Percentiles rank a stretch among this genome's conserved stretches.
phyloP scores from a whole-genome alignment of 2,113 vertebrate species.

The Varanus salvator region DNA sequence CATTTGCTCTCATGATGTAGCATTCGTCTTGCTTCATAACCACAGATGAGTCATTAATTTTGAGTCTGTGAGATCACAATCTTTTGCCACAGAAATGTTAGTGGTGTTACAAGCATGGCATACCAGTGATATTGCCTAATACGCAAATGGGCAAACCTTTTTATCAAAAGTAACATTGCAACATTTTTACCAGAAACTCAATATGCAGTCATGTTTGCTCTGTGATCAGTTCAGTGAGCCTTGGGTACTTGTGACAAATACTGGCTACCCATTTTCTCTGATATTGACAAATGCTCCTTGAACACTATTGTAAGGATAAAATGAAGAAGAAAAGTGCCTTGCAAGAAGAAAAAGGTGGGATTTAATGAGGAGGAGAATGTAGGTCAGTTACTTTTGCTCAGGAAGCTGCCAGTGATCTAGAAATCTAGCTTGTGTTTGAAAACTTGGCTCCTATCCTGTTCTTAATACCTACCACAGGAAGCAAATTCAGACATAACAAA shows the following conservation, averaged over 20 bases:
- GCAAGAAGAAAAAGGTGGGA: no score
- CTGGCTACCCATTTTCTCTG: not conserved
- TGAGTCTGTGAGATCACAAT: conserved; percentile 24
- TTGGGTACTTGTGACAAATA: not conserved
- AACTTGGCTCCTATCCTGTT: not conserved
- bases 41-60: not conserved
- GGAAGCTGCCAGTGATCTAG: not conserved
- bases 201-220: not conserved
- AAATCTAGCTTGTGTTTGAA: not conserved
- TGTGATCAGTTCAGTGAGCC: not conserved
- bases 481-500: no score
- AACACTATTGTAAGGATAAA: not conserved
- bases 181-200: not conserved
- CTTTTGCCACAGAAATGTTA: conserved; percentile 12
- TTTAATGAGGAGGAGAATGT: no score
- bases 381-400: not conserved
- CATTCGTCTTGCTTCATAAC: conserved; percentile 11
- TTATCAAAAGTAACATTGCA: not conserved
- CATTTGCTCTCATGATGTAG: not conserved
- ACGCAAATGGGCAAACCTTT: not conserved
- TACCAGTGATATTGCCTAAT: not conserved
- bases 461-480: not conserved
- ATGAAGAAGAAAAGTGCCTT: no score
- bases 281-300: not conserved
- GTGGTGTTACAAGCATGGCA: conserved; percentile 43